Evolutionary conservation across 1,140 invertebrate genomes (phyloP).

Genomic region (Akabosia matsudoensis): DNA sequence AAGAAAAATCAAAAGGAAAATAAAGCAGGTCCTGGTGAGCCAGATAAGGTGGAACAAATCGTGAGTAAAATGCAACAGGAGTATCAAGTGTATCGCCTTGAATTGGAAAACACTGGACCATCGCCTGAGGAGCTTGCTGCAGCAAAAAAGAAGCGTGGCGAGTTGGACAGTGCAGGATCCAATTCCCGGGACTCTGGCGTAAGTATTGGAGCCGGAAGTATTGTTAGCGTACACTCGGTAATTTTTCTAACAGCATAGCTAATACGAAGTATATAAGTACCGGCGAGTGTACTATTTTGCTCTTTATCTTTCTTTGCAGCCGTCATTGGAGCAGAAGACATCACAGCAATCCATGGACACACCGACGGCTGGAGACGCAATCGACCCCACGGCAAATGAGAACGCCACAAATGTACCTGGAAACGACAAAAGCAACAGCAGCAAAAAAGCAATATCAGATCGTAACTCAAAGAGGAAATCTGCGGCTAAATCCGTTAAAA

Average conservation of each 20-base stretch:
- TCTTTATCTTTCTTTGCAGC: too few species aligned
- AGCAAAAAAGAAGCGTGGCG: constrained; percentile 26
- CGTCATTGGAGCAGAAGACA: not conserved
- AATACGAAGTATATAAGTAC: too few species aligned
- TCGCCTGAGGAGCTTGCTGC: constrained; percentile 1
- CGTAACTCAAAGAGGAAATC: constrained; percentile 1
- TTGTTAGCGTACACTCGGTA: constrained; percentile 15
- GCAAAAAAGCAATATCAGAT: not conserved
- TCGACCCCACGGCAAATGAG: not conserved
- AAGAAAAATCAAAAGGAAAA: not conserved
- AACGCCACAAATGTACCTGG: not conserved
- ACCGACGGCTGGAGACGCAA: not conserved
- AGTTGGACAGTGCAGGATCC: constrained; percentile 34
- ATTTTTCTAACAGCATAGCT: too few species aligned
- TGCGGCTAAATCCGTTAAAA: not conserved
- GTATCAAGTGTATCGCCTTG: constrained; percentile 7
- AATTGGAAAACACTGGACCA: not conserved
- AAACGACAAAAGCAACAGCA: not conserved
- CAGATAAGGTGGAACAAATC: constrained; percentile 4
- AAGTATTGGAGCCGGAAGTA: constrained; percentile 26
- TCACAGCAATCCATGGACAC: not conserved
- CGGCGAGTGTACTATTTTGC: too few species aligned
- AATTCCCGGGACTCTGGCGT: constrained; percentile 37
- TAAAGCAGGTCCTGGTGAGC: not conserved
- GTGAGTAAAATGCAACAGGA: constrained; percentile 2